Percentiles rank a stretch among this genome's conserved stretches.
Evolutionary conservation across 2,888 invertebrate species (phyloP).

Genomic region (Cyrtodaria siliqua): DNA sequence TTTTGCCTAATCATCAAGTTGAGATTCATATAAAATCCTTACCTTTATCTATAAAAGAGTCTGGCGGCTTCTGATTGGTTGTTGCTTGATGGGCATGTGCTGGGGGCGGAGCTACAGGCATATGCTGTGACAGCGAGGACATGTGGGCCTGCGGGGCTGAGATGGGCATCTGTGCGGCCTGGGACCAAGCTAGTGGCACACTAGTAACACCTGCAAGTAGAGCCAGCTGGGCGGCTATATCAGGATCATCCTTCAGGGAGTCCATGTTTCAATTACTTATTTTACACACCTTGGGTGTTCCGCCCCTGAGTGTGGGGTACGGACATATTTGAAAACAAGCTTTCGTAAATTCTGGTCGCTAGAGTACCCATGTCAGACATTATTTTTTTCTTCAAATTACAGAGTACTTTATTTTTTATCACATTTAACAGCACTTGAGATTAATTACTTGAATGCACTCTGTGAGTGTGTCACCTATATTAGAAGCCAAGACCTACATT

Average conservation of each 20-base stretch:
- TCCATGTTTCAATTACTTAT: conserved; percentile 11
- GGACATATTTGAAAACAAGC: neutral
- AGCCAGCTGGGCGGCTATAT: conserved; percentile 24
- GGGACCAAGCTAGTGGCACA: conserved; percentile 37
- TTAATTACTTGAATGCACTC: too few relatives aligned
- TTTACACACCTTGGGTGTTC: neutral
- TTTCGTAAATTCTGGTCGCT: neutral
- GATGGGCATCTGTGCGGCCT: conserved; percentile 18
- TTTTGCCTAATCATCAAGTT: too few relatives aligned
- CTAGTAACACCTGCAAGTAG: conserved; percentile 26
- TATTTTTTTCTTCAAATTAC: too few relatives aligned
- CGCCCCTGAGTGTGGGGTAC: neutral
- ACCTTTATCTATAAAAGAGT: conserved; percentile 57
- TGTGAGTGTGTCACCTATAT: too few relatives aligned
- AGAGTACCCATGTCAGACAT: neutral
- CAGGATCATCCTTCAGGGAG: conserved; percentile 37
- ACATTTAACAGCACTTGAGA: too few relatives aligned
- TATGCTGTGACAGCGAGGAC: conserved; percentile 43
- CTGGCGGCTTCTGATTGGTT: conserved; percentile 54
- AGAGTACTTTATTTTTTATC: too few relatives aligned
- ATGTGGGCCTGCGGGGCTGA: conserved; percentile 57
- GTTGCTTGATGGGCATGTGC: conserved; percentile 58
- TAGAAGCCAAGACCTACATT: too few relatives aligned
- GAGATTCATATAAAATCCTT: conserved; percentile 2
- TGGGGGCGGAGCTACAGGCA: conserved; percentile 54